Evolutionary conservation across 2,113 vertebrate species (phyloP).

Genomic region (Salvator merianae): DNA sequence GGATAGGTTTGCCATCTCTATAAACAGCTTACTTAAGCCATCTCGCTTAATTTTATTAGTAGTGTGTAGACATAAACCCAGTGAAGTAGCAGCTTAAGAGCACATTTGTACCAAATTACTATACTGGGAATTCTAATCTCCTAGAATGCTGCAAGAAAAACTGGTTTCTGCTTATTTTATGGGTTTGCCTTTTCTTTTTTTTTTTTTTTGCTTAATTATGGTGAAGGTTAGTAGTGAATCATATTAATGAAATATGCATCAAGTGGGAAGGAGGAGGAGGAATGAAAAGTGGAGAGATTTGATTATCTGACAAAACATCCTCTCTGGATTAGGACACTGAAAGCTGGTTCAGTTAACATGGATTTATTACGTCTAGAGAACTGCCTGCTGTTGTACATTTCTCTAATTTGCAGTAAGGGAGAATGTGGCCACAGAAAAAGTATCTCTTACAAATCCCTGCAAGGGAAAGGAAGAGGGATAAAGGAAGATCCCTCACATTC

Average conservation of each 20-base stretch:
- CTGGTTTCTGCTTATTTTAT: conserved; percentile 34
- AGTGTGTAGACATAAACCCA: conserved; percentile 49
- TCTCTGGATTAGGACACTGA: conserved; percentile 53
- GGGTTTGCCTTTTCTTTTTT: conserved; percentile 32
- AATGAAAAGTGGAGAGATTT: conserved; percentile 44
- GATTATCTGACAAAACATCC: conserved; percentile 45
- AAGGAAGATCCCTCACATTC: background rate
- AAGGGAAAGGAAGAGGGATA: background rate
- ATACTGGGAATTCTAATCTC: conserved; percentile 57
- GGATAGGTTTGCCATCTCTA: conserved; percentile 64
- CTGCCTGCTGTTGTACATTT: background rate
- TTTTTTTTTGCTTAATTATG: conserved; percentile 49
- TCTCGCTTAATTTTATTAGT: conserved; percentile 71
- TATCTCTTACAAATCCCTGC: background rate
- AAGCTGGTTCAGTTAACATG: conserved; percentile 39
- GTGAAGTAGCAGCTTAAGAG: conserved; percentile 57
- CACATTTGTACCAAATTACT: conserved; percentile 48
- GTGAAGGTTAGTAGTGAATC: conserved; percentile 27
- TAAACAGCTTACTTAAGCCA: conserved; percentile 67
- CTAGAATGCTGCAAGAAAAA: conserved; percentile 37
- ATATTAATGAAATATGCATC: conserved; percentile 7
- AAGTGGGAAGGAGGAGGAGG: background rate
- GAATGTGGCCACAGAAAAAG: background rate
- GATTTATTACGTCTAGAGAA: conserved; percentile 1
- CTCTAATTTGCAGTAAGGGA: background rate